A percentile compares a stretch with the other conserved stretches of the same genome.
These are phyloP conservation scores for Ammodramus savannarum DNA, from an alignment of 2,113 vertebrate species.

Conservation along the genomic window DNA sequence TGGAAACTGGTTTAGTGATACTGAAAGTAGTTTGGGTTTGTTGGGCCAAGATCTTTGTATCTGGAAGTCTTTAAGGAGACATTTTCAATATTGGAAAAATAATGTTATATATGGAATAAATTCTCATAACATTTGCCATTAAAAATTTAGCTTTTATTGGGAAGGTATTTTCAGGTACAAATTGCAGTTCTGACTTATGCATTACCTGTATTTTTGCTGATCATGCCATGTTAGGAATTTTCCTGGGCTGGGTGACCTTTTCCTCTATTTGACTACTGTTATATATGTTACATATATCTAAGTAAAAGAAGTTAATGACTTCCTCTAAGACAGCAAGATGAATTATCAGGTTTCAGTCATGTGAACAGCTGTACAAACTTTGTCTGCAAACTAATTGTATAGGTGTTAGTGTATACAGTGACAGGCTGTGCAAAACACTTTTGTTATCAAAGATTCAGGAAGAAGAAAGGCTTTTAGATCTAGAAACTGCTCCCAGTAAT, in stretches of 20 bases:
- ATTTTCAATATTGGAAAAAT: not conserved
- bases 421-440: not conserved
- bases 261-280: not conserved
- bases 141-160: not conserved
- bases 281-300: not conserved
- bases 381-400: not conserved
- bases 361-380: not conserved
- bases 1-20: not conserved
- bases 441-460: not conserved
- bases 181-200: not conserved
- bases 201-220: not conserved
- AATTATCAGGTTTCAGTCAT: not conserved
- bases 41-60: not conserved
- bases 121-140: not conserved
- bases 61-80: not conserved
- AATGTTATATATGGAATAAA: not conserved
- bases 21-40: not conserved
- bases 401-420: not conserved
- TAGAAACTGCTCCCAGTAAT: not conserved
- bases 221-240: not conserved
- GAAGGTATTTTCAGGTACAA: not conserved
- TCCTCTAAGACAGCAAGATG: not conserved
- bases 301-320: not conserved
- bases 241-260: not conserved
- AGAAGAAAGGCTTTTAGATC: not conserved